Conservation (phyloP, 2,888 invertebrate species). For the Saturnia pavonia region DNA sequence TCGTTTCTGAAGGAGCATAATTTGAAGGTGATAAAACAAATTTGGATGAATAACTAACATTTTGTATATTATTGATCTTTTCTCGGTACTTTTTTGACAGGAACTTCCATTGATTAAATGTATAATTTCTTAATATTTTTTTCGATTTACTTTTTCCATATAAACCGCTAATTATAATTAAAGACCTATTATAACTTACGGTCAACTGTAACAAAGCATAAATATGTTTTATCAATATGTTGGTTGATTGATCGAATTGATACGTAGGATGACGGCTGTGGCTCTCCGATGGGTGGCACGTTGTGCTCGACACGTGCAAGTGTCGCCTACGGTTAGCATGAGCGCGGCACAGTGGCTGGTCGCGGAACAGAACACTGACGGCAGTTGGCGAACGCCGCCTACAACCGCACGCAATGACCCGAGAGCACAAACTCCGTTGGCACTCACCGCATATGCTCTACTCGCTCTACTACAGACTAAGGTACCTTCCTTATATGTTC, state of each 20-base stretch:
- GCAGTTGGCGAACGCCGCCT: slow-evolving; percentile 85
- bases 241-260: not conserved
- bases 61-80: no score
- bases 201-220: no score
- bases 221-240: not conserved
- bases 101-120: no score
- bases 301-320: slow-evolving; percentile 61
- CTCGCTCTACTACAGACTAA: slow-evolving; percentile 87
- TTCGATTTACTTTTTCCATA: no score
- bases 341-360: slow-evolving; percentile 89
- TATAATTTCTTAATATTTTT: no score
- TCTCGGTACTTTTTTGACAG: no score
- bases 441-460: slow-evolving; percentile 91
- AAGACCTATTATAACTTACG: no score
- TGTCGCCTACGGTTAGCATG: slow-evolving; percentile 51
- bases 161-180: no score
- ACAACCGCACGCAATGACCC: slow-evolving; percentile 83
- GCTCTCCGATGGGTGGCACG: slow-evolving; percentile 68
- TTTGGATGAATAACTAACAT: no score
- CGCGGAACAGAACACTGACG: slow-evolving; percentile 86
- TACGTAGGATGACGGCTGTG: slow-evolving; percentile 67
- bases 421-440: slow-evolving; percentile 69
- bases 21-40: no score
- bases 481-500: slow-evolving; percentile 39
- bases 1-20: no score